Evolutionary conservation across 2,797 vertebrate species (phyloP).

Genomic region (Petrocephalus sullivani): DNA sequence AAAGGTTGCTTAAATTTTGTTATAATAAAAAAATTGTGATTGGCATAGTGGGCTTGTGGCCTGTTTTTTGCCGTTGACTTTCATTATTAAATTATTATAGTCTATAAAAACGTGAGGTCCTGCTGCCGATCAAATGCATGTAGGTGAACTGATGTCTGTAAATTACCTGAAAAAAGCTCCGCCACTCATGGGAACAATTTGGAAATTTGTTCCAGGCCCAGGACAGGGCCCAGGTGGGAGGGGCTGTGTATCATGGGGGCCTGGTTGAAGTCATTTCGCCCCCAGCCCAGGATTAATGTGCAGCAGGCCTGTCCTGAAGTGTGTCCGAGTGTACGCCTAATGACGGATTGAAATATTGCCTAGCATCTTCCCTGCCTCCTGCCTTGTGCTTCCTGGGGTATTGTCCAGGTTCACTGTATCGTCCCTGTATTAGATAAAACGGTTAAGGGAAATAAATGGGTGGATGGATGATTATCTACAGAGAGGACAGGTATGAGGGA

Average conservation of each 20-base stretch:
- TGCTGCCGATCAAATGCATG: not conserved
- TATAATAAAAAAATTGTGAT: not conserved
- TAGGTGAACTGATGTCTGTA: not conserved
- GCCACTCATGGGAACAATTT: not conserved
- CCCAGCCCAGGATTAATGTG: not conserved
- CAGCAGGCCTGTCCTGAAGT: not conserved
- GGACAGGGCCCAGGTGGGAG: not conserved
- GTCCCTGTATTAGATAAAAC: not conserved
- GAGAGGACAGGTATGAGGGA: not conserved
- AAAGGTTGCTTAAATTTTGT: not conserved
- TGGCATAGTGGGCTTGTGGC: not conserved
- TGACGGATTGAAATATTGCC: not conserved
- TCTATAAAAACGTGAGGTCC: not conserved
- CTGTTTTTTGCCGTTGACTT: not conserved
- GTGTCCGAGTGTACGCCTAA: not conserved
- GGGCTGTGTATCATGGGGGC: not conserved
- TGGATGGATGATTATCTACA: not conserved
- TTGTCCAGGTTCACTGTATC: not conserved
- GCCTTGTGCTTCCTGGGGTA: not conserved
- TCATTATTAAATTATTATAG: not conserved
- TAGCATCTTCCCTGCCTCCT: not conserved
- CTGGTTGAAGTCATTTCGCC: not conserved
- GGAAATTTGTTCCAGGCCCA: not conserved
- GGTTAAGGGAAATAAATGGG: not conserved
- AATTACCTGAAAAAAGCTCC: not conserved